phyloP scores from a whole-genome alignment of 2,113 vertebrate genomes.

The Peromyscus leucopus region DNA sequence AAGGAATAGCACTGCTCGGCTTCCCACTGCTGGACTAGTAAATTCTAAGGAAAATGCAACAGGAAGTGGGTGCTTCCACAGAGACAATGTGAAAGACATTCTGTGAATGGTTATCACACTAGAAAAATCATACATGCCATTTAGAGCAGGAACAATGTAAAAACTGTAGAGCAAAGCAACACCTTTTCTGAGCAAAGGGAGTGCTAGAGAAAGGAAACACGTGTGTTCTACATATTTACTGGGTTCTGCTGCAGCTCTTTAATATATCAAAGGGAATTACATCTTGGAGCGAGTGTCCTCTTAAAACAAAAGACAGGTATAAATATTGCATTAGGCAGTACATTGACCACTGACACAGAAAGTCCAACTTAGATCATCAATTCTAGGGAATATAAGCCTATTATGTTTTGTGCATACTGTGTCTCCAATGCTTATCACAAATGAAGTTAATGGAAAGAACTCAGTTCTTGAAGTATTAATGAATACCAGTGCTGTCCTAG shows the following conservation, averaged over 20 bases:
- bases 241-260: not conserved
- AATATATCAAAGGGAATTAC: not conserved
- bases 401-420: not conserved
- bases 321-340: not conserved
- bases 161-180: not conserved
- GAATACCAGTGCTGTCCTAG: too few species aligned
- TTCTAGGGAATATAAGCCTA: not conserved
- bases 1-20: not conserved
- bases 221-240: not conserved
- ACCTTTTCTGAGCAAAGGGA: not conserved
- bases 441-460: not conserved
- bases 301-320: not conserved
- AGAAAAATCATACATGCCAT: not conserved
- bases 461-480: not conserved
- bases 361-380: not conserved
- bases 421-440: not conserved
- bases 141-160: not conserved
- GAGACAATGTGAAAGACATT: not conserved
- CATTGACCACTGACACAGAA: not conserved
- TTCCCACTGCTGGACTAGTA: not conserved
- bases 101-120: not conserved
- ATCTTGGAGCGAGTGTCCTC: not conserved
- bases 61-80: not conserved
- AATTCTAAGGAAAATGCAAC: not conserved
- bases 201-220: not conserved